A percentile compares a stretch with the other conserved stretches of the same genome.
phyloP scores from a whole-genome alignment of 2,797 vertebrate genomes.

The Cyclura pinguis region DNA sequence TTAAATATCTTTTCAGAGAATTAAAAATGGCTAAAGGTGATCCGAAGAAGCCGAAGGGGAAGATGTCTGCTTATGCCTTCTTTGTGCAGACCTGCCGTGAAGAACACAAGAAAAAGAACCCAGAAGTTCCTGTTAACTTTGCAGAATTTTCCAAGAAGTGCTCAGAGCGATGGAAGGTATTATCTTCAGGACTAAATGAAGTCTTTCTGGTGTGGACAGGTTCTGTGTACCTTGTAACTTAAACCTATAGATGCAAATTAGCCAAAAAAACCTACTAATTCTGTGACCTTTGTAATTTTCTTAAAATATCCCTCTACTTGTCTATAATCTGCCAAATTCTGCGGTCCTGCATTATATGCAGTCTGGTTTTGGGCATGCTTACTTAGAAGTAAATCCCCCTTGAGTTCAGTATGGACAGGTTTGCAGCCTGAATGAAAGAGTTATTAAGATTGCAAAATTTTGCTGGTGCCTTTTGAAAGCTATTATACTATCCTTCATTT shows the following conservation, averaged over 20 bases:
- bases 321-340: background rate
- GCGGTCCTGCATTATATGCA: background rate
- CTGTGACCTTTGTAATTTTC: background rate
- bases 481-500: background rate
- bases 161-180: conserved; percentile 87
- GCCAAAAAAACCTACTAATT: too few relatives aligned
- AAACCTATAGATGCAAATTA: background rate
- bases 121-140: conserved; percentile 89
- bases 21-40: conserved; percentile 89
- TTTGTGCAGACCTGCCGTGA: conserved; percentile 89
- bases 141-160: conserved; percentile 87
- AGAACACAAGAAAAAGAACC: conserved; percentile 89
- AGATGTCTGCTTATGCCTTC: conserved; percentile 90
- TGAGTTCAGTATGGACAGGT: background rate
- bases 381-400: background rate
- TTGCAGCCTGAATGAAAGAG: background rate
- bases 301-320: background rate
- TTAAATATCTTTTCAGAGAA: conserved; percentile 56
- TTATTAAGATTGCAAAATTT: background rate
- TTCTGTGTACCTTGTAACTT: background rate
- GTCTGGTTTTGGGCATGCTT: background rate
- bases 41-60: conserved; percentile 91
- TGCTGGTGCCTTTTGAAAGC: background rate
- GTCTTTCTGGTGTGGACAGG: background rate
- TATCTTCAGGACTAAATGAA: background rate